Evolutionary conservation across 1,140 invertebrate species (phyloP).

Genomic region (Euura saliciscinereae): DNA sequence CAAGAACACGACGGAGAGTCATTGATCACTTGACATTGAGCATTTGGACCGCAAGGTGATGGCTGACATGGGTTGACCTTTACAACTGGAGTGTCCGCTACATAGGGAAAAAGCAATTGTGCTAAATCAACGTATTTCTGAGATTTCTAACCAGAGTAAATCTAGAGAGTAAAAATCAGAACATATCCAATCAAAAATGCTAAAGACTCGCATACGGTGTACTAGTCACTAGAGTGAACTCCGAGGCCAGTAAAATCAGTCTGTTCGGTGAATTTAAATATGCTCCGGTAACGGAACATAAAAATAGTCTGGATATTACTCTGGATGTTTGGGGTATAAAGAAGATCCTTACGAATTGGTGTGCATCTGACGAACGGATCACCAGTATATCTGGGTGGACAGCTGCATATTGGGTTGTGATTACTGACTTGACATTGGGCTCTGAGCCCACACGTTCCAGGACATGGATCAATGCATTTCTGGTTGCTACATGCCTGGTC

Average conservation of each 20-base stretch:
- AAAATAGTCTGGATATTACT: no score
- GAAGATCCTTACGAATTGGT: conserved; percentile 40
- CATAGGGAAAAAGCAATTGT: background rate
- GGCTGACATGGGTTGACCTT: conserved; percentile 66
- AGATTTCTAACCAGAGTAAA: no score
- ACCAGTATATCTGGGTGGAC: conserved; percentile 69
- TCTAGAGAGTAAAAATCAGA: no score
- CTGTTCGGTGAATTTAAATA: no score
- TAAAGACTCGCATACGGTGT: no score
- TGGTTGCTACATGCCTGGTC: conserved; percentile 68
- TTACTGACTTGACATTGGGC: conserved; percentile 72
- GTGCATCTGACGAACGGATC: conserved; percentile 72
- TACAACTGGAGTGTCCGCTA: background rate
- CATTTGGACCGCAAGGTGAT: conserved; percentile 75
- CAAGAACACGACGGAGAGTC: conserved; percentile 76
- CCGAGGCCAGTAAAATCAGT: no score
- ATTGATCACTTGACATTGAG: conserved; percentile 69
- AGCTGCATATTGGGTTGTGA: conserved; percentile 75
- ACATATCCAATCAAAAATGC: no score
- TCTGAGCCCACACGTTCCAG: conserved; percentile 69
- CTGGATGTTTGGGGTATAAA: no score
- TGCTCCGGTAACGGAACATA: no score
- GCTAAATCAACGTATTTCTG: no score
- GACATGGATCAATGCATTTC: conserved; percentile 71
- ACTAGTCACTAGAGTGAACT: no score